Evolutionary conservation across 2,113 vertebrate species (phyloP).

Genomic region (Platanista minor): DNA sequence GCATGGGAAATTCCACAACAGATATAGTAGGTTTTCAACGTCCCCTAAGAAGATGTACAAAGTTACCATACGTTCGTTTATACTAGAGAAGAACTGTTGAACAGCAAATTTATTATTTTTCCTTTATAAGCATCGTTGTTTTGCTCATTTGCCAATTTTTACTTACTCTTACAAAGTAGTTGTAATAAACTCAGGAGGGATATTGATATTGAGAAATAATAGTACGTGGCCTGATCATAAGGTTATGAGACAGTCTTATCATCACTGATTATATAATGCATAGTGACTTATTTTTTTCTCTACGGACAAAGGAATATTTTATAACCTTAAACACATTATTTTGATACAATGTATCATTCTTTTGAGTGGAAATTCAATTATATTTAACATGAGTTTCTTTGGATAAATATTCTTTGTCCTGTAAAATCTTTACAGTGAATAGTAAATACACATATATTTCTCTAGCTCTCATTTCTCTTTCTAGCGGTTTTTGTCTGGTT

Average conservation of each 20-base stretch:
- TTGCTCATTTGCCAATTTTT: not conserved
- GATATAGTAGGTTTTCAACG: not conserved
- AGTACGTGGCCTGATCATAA: not conserved
- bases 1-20: not conserved
- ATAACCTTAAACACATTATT: not conserved
- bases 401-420: not conserved
- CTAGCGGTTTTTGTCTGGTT: not conserved
- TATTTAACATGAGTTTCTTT: not conserved
- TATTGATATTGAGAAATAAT: not conserved
- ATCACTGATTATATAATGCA: not conserved
- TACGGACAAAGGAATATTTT: not conserved
- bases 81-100: not conserved
- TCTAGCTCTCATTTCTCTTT: not conserved
- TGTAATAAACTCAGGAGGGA: not conserved
- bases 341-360: not conserved
- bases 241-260: not conserved
- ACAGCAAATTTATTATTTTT: not conserved
- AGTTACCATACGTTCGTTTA: not conserved
- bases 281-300: not conserved
- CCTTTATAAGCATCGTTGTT: not conserved
- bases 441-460: not conserved
- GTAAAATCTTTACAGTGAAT: not conserved
- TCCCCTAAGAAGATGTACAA: not conserved
- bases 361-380: not conserved
- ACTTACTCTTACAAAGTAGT: not conserved